These are phyloP conservation scores for Esox masquinongy DNA, from an alignment of 2,797 vertebrate species.

Conservation along the genomic window DNA sequence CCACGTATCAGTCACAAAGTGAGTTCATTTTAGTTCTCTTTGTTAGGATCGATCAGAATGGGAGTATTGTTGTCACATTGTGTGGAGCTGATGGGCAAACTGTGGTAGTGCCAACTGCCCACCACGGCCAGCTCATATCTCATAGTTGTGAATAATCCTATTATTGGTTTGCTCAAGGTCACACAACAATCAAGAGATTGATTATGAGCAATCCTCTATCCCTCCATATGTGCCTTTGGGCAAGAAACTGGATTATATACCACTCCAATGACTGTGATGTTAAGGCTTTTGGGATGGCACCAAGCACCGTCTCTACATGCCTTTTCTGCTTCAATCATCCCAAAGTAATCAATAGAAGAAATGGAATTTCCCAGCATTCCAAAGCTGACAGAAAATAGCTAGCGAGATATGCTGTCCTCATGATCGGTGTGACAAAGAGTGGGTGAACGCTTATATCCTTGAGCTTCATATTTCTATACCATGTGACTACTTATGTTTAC, in stretches of 20 bases:
- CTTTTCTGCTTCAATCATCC: conserved; percentile 59
- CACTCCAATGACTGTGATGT: conserved; percentile 50
- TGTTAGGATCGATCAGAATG: not conserved
- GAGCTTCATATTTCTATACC: conserved; percentile 9
- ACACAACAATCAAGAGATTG: conserved; percentile 70
- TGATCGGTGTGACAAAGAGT: conserved; percentile 37
- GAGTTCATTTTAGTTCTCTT: not conserved
- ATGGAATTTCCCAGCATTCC: conserved; percentile 32
- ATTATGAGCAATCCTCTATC: conserved; percentile 57
- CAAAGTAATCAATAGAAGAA: conserved; percentile 40
- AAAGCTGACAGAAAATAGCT: conserved; percentile 37
- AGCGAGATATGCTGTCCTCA: conserved; percentile 36
- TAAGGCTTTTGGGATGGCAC: conserved; percentile 57
- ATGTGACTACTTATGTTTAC: conserved; percentile 17
- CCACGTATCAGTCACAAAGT: not conserved
- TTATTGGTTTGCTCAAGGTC: conserved; percentile 72
- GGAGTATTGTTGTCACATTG: conserved; percentile 28
- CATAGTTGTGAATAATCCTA: conserved; percentile 49
- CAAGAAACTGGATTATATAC: conserved; percentile 77
- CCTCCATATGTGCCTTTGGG: conserved; percentile 53
- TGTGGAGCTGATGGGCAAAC: conserved; percentile 46
- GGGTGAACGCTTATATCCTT: conserved; percentile 26
- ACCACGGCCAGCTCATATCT: conserved; percentile 37
- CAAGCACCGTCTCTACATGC: conserved; percentile 65
- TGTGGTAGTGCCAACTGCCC: conserved; percentile 27